phyloP scores from a whole-genome alignment of 2,113 vertebrate species.

The Urocitellus parryii region DNA sequence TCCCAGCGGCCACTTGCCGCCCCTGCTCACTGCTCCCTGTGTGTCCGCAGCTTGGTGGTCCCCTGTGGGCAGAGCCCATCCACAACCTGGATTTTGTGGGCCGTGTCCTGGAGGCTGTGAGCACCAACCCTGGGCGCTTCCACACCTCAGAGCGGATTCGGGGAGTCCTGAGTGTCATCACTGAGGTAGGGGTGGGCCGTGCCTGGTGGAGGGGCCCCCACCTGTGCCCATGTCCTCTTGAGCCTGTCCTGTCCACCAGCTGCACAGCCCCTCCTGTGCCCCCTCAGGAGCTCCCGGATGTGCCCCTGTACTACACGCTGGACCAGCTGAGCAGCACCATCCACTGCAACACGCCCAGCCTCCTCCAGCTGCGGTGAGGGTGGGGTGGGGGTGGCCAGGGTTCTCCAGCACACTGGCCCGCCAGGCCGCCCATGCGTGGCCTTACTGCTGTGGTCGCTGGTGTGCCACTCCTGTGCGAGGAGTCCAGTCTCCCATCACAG shows the following conservation, averaged over 20 bases:
- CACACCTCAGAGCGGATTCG: conserved; percentile 91
- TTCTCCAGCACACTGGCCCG: too few species aligned
- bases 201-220: neutral
- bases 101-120: conserved; percentile 89
- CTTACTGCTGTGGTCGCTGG: too few species aligned
- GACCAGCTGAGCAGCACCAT: conserved; percentile 92
- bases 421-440: too few species aligned
- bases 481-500: neutral
- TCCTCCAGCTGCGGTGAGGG: conserved; percentile 92
- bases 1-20: fast-evolving
- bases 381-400: too few species aligned
- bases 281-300: conserved; percentile 91
- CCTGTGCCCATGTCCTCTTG: neutral
- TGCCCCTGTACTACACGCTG: conserved; percentile 92
- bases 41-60: conserved; percentile 91
- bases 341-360: conserved; percentile 91
- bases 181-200: conserved; percentile 90
- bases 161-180: conserved; percentile 94
- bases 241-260: conserved; percentile 79
- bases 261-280: conserved; percentile 79
- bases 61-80: conserved; percentile 94
- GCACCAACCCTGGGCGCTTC: conserved; percentile 90
- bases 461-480: neutral
- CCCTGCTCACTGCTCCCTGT: neutral
- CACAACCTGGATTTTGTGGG: conserved; percentile 91